Evolutionary conservation across 1,140 invertebrate species (phyloP).

Genomic region (Anadara kagoshimensis): DNA sequence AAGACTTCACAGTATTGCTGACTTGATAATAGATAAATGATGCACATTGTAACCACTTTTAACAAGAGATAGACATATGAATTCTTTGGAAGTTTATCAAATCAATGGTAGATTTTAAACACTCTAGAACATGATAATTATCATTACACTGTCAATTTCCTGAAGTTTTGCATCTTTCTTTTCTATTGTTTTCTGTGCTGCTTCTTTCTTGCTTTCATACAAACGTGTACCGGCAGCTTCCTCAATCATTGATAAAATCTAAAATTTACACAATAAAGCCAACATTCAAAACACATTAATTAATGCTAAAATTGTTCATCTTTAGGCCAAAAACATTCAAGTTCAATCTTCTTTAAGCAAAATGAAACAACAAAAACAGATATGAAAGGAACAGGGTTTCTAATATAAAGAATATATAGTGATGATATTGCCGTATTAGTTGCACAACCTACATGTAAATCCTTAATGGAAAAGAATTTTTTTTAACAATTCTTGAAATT

Average conservation of each 20-base stretch:
- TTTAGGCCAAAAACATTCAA: background rate
- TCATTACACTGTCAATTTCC: constrained; percentile 87
- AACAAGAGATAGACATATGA: background rate
- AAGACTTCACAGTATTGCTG: too few species aligned
- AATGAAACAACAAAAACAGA: too few species aligned
- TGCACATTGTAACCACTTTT: too few species aligned
- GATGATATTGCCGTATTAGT: too few species aligned
- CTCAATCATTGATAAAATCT: constrained; percentile 98
- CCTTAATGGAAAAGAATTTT: too few species aligned
- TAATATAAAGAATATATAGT: too few species aligned
- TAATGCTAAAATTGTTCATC: background rate
- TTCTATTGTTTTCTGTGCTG: constrained; percentile 90
- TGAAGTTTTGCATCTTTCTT: constrained; percentile 94
- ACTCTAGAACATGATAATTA: too few species aligned
- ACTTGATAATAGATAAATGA: too few species aligned
- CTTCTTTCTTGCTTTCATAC: constrained; percentile 96
- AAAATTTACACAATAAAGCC: constrained; percentile 46
- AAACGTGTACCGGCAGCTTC: constrained; percentile 98
- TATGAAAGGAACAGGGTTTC: too few species aligned
- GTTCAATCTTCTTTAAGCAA: background rate
- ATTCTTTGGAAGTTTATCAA: background rate
- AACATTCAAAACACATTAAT: background rate
- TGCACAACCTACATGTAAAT: too few species aligned
- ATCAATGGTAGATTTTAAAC: too few species aligned
- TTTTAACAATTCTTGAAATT: too few species aligned